Evolutionary conservation across 2,797 vertebrate genomes (phyloP), one percentile per base, ranked within the genome.

Genomic region (Graptemys geographica): DNA sequence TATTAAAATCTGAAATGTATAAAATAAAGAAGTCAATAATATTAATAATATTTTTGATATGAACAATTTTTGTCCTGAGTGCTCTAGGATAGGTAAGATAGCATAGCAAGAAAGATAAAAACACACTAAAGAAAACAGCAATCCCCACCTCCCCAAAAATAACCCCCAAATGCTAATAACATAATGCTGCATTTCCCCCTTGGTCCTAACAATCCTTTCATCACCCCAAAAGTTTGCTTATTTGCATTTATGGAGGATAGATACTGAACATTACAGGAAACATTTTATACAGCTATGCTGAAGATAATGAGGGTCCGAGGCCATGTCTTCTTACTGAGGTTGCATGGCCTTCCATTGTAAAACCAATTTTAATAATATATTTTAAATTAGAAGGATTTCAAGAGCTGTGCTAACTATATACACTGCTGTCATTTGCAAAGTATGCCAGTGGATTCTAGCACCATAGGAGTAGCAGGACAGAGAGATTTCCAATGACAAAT

Each of bases 31-130:
- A 92, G 82, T 12, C 65, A 92, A 28, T 2, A 59, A 37, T 91
- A 92, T 90, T 93, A 96, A 8, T 80, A 90, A 81, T 23, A 62
- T 83, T 93, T 53, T 89, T 84, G 21, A 82, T 74, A 37, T 87
- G 28, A 52, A n/a, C 5, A n/a, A n/a, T 88, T 86, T 94, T 65
- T 53, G 79, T 79, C 49, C 62, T 18, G 86, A 88, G 86, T 83
- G 72, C 21, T 87, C 81, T 87, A 88, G 41, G 44, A 89, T 56
- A 95, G 86, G 10, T 31, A 91, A n/a, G 52, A 65, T 41, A 79
- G 49, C 41, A 84, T 0, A 72, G 53, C 16, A 90, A 47, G 10
- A 44, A 88, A 41, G 87, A 41, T 41, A 87, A 84, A 84, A 91
- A 85, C 10, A 86, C 51, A 49, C 8, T 52, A 69, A 6, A 87